Base-by-base conservation (phyloP, 2,888 invertebrate species). In the Malacosoma neustria region DNA sequence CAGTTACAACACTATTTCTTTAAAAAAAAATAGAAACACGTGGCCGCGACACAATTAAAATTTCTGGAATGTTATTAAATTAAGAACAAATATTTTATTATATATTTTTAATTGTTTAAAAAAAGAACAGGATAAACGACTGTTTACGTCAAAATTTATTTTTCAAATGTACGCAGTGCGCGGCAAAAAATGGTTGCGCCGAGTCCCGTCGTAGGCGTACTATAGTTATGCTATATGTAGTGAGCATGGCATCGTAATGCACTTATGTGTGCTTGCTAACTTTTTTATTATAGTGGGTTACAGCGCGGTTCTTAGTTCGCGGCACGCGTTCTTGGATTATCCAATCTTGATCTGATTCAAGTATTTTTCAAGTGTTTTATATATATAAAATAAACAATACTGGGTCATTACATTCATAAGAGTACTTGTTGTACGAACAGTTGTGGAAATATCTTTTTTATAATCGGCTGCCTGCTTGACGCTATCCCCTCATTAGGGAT, bases 121-220 rank as follows among this genome's bases (percentile, higher is more conserved):
- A 7, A 22, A 22, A 22, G 22, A 65, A 62, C 77, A 58, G 66
- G 62, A 69, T 67, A 71, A 70, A 65, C 72, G 84, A 79, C 72
- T 72, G 82, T 76, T 80, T 81, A 75, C 76, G 70, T 72, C 81
- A 81, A 79, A 81, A 79, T 80, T 80, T 73, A 77, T 82, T 85
- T 85, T 85, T 84, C 84, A 85, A 85, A 84, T 84, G 79, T 72
- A 69, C 70, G 57, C 84, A 85, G 82, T 84, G 79, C 72, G 70
- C 70, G 57, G 77, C 71, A 84, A 84, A 85, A 86, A 85, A 84
- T 80, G 61, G 73, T 67, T 61, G 72, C 61, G 80, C 75, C 61
- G 70, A 61, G 51, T 47, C 61, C 51, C 65, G 67, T 61, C 67
- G 81, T 76, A 80, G 81, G 81, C 80, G 82, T 67, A 66, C 67